Conservation (phyloP, 2,888 invertebrate genomes). For the Parelbella ahira region DNA sequence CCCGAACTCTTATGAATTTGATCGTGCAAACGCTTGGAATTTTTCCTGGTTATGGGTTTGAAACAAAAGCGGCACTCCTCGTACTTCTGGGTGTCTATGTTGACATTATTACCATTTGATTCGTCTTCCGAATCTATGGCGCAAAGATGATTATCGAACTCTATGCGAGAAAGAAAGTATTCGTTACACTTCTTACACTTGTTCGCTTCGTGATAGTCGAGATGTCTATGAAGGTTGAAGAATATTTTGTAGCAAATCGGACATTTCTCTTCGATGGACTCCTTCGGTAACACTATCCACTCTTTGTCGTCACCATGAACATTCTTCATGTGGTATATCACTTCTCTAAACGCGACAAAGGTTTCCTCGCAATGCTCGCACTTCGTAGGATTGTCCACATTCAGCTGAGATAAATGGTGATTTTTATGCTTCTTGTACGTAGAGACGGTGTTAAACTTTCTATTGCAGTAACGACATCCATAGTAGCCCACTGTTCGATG, state of each 20-base stretch:
- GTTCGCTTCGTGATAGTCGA: slow-evolving; percentile 70
- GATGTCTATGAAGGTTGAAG: slow-evolving; percentile 65
- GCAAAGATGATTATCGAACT: slow-evolving; percentile 69
- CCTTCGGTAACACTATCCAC: slow-evolving; percentile 68
- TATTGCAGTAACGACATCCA: slow-evolving; percentile 74
- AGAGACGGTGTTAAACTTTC: slow-evolving; percentile 73
- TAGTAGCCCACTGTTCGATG: slow-evolving; percentile 66
- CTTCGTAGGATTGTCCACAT: slow-evolving; percentile 66
- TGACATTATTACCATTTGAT: slow-evolving; percentile 28
- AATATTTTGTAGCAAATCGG: slow-evolving; percentile 66
- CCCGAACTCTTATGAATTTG: slow-evolving; percentile 64
- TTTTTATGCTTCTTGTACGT: slow-evolving; percentile 74
- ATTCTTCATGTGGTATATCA: slow-evolving; percentile 73
- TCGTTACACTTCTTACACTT: slow-evolving; percentile 71
- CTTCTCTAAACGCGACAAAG: slow-evolving; percentile 75
- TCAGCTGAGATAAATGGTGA: slow-evolving; percentile 62
- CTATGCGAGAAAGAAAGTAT: slow-evolving; percentile 63
- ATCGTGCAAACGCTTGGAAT: slow-evolving; percentile 57
- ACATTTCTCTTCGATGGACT: slow-evolving; percentile 63
- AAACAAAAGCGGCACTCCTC: slow-evolving; percentile 74
- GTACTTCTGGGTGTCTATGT: slow-evolving; percentile 51
- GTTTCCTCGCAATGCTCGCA: slow-evolving; percentile 78
- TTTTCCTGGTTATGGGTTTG: slow-evolving; percentile 62
- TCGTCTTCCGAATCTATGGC: slow-evolving; percentile 70
- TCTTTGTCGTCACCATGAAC: slow-evolving; percentile 69